Base-by-base conservation (phyloP, 2,113 vertebrate genomes). In the Stegastes partitus region DNA sequence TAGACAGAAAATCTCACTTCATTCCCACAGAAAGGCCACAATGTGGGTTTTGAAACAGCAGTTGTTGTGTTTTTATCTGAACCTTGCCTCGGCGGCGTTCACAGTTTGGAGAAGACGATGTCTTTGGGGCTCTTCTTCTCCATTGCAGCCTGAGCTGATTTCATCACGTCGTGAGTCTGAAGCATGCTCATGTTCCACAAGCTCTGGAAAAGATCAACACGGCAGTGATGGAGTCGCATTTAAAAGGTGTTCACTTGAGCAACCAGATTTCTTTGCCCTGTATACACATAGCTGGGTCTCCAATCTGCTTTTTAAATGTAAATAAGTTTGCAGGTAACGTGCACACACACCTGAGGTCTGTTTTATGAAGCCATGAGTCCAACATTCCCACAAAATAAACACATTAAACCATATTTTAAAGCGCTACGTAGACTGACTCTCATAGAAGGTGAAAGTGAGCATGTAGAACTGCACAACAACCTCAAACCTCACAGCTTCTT, bases 131-230 rank as follows among this genome's bases (percentile, higher is more conserved):
- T 92, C 75, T 96, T 96, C 92, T 96, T 98, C 91, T 98, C 95
- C 91, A 96, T 74, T 1, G 72, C 9, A 0, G 96, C 96, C 89
- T 96, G 95, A 12, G 95, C 95, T 0, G 95, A 96, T 45, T 96
- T 96, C 23, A 95, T 26, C 49, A 98, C 2, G 57, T 98, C 97
- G 1, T 96, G 63, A 0, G 95, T 95, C 86, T 98, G 97, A 45
- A 98, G 92, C 97, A 98, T 98, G 87, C 95, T 94, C 97, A 97
- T 98, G 93, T 98, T 98, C 97, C 97, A 98, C 1, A 93, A 64
- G 0, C 94, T 93, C 96, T 96, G 81, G 11, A 72, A 19, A 47
- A 25, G 4, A 66, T 5, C 1, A 49, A 22, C 9, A 53, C 5
- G 45, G 18, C 4, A 18, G 0, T 5, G 18, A 18, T 8, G 9